Conservation (phyloP, 2,888 invertebrate species). For the Leuctra nigra region DNA sequence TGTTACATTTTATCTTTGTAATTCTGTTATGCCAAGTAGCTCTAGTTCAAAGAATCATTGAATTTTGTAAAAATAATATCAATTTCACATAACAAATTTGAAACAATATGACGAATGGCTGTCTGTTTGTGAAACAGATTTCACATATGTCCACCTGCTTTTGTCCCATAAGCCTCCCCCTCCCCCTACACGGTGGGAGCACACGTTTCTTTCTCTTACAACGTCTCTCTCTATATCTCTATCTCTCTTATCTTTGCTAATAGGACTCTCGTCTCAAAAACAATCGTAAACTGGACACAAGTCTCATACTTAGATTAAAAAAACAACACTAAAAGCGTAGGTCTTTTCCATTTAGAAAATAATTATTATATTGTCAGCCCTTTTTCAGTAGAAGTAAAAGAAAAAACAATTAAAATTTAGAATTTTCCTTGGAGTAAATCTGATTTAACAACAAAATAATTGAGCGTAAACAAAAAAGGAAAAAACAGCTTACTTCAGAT, state of each 20-base stretch:
- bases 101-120: no score
- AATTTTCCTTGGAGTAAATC: constrained; percentile 28
- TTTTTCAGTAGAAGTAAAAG: constrained; percentile 27
- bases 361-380: constrained; percentile 25
- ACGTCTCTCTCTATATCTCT: constrained; percentile 27
- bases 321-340: constrained; percentile 27
- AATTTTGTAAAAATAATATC: no score
- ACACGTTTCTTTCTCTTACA: constrained; percentile 25
- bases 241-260: constrained; percentile 19
- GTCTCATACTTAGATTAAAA: constrained; percentile 20
- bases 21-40: no score
- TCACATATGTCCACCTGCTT: neutral
- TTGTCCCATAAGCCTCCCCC: neutral
- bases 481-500: constrained; percentile 27
- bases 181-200: constrained; percentile 5
- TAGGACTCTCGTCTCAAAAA: constrained; percentile 16
- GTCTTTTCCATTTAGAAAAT: constrained; percentile 26
- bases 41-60: no score
- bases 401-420: constrained; percentile 26
- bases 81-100: no score
- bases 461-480: constrained; percentile 20
- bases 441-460: constrained; percentile 27
- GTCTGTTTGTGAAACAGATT: no score
- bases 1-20: no score
- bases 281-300: constrained; percentile 10